phyloP scores from a whole-genome alignment of 1,140 invertebrate species.

The Sycophila sp. region DNA sequence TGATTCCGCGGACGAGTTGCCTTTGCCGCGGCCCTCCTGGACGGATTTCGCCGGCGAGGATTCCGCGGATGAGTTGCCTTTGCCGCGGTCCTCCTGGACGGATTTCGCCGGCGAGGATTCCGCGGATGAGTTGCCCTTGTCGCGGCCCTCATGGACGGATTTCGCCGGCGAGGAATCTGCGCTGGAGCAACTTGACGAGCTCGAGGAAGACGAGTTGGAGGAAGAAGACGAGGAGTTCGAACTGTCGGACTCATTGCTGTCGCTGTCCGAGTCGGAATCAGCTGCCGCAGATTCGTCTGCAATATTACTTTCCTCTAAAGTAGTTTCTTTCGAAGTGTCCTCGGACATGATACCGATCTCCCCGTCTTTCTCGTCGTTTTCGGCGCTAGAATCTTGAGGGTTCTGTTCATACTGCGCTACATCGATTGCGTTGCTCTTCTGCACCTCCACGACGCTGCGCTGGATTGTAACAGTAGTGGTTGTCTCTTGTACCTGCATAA shows the following conservation, averaged over 20 bases:
- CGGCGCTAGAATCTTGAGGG: no score
- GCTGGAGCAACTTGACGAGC: slow-evolving; percentile 29
- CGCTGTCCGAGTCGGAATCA: slow-evolving; percentile 41
- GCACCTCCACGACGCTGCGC: slow-evolving; percentile 7
- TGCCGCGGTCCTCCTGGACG: neutral
- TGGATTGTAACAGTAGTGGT: neutral
- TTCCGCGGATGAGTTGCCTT: neutral
- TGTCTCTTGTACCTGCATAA: neutral
- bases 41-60: neutral
- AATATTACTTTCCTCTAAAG: neutral
- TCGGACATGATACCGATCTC: neutral
- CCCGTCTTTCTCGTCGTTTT: no score
- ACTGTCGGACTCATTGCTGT: slow-evolving; percentile 45
- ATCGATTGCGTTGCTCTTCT: neutral
- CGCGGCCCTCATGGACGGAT: neutral
- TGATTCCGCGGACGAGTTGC: no score
- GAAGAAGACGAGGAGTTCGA: slow-evolving; percentile 41
- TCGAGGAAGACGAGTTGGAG: slow-evolving; percentile 43
- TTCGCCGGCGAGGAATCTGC: neutral
- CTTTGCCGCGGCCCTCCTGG: neutral
- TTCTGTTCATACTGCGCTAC: neutral
- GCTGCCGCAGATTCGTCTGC: slow-evolving; percentile 9
- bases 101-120: neutral
- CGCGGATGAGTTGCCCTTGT: neutral
- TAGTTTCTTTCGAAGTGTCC: slow-evolving; percentile 14